Base-by-base conservation (phyloP, 2,888 invertebrate genomes). In the Orgyia antiqua region DNA sequence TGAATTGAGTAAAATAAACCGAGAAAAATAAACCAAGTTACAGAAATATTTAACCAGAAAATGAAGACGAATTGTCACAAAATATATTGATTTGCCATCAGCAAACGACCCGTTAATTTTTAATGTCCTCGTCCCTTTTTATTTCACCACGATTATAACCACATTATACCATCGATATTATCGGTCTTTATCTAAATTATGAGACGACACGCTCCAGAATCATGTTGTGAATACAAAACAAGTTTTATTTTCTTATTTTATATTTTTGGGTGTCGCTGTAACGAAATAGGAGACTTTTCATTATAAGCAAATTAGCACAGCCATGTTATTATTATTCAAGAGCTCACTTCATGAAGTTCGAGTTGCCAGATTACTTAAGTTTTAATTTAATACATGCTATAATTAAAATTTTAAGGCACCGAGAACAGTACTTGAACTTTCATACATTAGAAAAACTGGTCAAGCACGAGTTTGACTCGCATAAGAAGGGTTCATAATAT, bases 11-110 rank as follows among this genome's bases (percentile, higher is more conserved):
- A n/a, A n/a, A n/a, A n/a, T n/a, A n/a, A n/a, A n/a, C n/a, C n/a
- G n/a, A n/a, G n/a, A n/a, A n/a, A n/a, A n/a, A n/a, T n/a, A n/a
- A n/a, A n/a, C n/a, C n/a, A n/a, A n/a, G n/a, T n/a, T n/a, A n/a
- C n/a, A n/a, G n/a, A n/a, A n/a, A n/a, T n/a, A n/a, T n/a, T n/a
- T n/a, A n/a, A n/a, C n/a, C n/a, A n/a, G n/a, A n/a, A n/a, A n/a
- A n/a, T n/a, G n/a, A n/a, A n/a, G n/a, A n/a, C n/a, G n/a, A n/a
- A n/a, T n/a, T n/a, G n/a, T n/a, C n/a, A n/a, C n/a, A n/a, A n/a
- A n/a, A n/a, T n/a, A 24, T 74, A 82, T 82, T 58, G 82, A 82
- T 82, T 84, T 72, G 43, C 68, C 71, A 83, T 84, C 69, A 82
- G 60, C 62, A 45, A 61, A 56, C 52, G 50, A 47, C 51, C 51